These are phyloP conservation scores for Drosophila yooni DNA, from an alignment of 2,888 invertebrate species.

Conservation along the genomic window DNA sequence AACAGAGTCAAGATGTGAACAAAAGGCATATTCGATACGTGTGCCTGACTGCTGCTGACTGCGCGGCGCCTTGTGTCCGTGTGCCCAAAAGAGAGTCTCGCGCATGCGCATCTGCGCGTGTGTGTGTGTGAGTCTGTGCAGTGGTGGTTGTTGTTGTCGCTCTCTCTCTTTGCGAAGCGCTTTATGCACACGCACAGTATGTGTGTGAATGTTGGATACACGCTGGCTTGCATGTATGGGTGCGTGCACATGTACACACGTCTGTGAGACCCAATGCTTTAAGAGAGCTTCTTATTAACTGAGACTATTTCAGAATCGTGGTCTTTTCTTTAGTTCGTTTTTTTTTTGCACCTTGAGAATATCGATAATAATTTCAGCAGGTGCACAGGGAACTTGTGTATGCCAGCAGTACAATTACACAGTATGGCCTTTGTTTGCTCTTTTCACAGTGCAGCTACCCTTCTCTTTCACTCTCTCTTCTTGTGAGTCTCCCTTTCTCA, in stretches of 20 bases:
- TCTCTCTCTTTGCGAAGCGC: constrained; percentile 57
- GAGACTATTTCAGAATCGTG: neutral
- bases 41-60: constrained; percentile 47
- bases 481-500: constrained; percentile 17
- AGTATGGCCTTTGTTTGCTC: constrained; percentile 26
- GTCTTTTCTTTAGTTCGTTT: neutral
- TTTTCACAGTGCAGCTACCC: constrained; percentile 10
- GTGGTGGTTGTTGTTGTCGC: constrained; percentile 47
- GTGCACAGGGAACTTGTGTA: constrained; percentile 20
- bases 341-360: neutral
- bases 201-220: constrained; percentile 52
- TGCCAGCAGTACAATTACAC: neutral
- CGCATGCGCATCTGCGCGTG: constrained; percentile 53
- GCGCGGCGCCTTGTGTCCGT: constrained; percentile 64
- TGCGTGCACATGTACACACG: constrained; percentile 21
- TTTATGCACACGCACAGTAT: constrained; percentile 77
- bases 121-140: constrained; percentile 18
- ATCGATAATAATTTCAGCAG: constrained; percentile 33
- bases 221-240: constrained; percentile 28
- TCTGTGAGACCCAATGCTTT: constrained; percentile 13
- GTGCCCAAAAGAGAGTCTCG: constrained; percentile 57
- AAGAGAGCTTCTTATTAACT: constrained; percentile 35
- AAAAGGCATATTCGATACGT: constrained; percentile 73
- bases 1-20: constrained; percentile 61
- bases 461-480: constrained; percentile 21